Conservation (phyloP, 2,797 vertebrate genomes). For the Spatula clypeata region DNA sequence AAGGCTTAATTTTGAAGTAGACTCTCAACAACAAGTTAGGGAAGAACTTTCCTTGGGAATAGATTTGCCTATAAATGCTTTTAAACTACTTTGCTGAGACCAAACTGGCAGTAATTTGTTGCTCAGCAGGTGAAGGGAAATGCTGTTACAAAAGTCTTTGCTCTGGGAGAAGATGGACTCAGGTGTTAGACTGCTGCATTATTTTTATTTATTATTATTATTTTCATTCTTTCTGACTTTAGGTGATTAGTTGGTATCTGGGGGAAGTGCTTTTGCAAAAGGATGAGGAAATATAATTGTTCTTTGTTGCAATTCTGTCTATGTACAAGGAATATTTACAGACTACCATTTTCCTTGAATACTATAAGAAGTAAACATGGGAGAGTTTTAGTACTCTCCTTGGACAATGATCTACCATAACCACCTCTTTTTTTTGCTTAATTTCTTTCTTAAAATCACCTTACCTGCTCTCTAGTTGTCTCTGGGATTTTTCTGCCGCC, state of each 20-base stretch:
- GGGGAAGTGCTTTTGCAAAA: neutral
- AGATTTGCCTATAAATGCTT: neutral
- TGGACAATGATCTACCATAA: neutral
- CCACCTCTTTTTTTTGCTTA: neutral
- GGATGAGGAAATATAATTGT: neutral
- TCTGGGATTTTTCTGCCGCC: neutral
- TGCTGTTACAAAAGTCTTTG: neutral
- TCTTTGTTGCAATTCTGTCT: slow-evolving; percentile 13
- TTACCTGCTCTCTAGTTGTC: neutral
- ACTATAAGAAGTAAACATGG: neutral
- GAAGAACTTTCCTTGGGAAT: neutral
- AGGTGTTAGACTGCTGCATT: neutral
- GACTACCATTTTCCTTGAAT: neutral
- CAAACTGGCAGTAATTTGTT: neutral
- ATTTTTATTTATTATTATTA: neutral
- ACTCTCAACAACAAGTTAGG: neutral
- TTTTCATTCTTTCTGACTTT: neutral
- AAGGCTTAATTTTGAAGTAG: neutral
- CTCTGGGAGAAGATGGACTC: neutral
- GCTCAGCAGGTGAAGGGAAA: neutral
- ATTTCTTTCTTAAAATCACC: slow-evolving; percentile 9
- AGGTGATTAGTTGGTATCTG: neutral
- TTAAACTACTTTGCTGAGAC: neutral
- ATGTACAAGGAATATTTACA: neutral
- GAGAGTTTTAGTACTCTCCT: neutral